Base-by-base conservation (phyloP, 2,797 vertebrate species). In the Urophycis tenuis region DNA sequence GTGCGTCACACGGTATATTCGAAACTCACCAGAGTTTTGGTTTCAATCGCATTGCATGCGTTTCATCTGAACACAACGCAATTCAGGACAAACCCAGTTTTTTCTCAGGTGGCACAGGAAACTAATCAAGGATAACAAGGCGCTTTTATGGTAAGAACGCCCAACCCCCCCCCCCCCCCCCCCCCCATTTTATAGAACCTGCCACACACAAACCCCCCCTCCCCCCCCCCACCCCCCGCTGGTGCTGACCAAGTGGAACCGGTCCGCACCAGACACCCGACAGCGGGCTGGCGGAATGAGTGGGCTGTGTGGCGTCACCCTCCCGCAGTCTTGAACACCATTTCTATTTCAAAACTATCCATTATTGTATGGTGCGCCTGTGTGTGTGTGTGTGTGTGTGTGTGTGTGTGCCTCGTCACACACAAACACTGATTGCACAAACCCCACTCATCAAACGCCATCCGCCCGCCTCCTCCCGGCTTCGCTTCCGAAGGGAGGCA, bases 31-130 rank as follows among this genome's bases (percentile, higher is more conserved):
- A 25, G 36, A 71, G 67, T 70, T 70, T 70, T 17, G 29, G 31
- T 70, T 70, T 70, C 5, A 10, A 70, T 30, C 67, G 29, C 4
- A 64, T 72, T 72, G 22, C 19, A 75, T 33, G 30, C 45, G 53
- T 60, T 53, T 19, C n/a, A 32, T 31, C 22, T 60, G 53, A 60
- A 60, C 53, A 60, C 53, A 60, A 19, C n/a, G n/a, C 8, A 60
- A n/a, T 71, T 36, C 75, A 76, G 69, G 76, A 72, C 39, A 72
- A 49, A 35, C 76, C 64, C 72, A 71, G 34, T 35, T 32, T 72
- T 72, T 73, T 70, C 29, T 75, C 77, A 75, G 33, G 74, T 53
- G 39, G 53, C 79, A 77, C 39, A 64, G 72, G 69, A 73, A 74
- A 76, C 31, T 74, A 77, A 75, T 74, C 67, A 25, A 60, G 53